These are phyloP conservation scores for Drosophila carrolli DNA, from an alignment of 1,140 invertebrate species.

Conservation along the genomic window DNA sequence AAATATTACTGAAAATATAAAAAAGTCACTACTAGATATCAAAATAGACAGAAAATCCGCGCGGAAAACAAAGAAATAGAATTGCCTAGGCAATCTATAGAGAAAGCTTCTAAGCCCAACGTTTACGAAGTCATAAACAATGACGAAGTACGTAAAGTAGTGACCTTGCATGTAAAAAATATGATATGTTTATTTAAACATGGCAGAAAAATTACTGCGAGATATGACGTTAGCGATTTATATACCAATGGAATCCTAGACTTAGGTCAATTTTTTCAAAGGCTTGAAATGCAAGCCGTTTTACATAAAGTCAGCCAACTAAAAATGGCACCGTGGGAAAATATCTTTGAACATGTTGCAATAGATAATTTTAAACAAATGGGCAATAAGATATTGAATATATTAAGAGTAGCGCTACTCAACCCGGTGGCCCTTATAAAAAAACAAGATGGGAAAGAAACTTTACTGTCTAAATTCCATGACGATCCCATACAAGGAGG, in stretches of 20 bases:
- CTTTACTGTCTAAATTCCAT: neutral
- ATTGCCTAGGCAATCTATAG: neutral
- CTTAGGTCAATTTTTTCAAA: neutral
- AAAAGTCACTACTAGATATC: neutral
- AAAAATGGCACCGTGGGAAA: constrained; percentile 3
- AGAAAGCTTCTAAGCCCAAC: too few relatives aligned
- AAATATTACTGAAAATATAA: neutral
- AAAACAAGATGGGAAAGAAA: too few relatives aligned
- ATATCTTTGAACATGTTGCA: constrained; percentile 3
- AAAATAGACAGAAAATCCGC: neutral
- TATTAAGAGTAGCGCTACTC: too few relatives aligned
- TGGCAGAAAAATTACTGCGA: neutral
- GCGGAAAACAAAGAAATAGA: neutral
- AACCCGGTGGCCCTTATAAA: too few relatives aligned
- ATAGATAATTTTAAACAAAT: neutral
- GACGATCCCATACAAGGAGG: too few relatives aligned
- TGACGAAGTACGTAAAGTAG: neutral
- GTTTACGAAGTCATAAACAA: too few relatives aligned
- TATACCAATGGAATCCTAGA: neutral
- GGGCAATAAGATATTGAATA: neutral
- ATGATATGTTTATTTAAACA: neutral
- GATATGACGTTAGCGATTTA: neutral
- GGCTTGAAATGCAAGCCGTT: neutral
- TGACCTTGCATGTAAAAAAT: neutral
- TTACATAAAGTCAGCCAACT: neutral